Conservation (phyloP, 2,113 vertebrate species). For the Antechinus stuartii region DNA sequence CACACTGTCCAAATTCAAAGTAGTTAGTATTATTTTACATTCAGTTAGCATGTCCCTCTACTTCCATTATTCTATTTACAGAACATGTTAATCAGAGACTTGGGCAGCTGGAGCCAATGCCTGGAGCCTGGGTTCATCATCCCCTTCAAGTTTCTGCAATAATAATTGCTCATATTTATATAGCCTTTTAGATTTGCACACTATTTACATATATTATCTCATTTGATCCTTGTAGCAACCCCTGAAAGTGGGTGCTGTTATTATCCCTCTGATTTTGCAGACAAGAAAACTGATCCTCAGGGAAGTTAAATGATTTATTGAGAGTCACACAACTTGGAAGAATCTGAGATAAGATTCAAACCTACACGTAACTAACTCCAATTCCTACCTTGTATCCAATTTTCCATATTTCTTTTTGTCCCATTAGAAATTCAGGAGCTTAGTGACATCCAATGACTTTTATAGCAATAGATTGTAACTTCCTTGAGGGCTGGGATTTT, state of each 20-base stretch:
- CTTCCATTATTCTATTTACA: background rate
- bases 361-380: background rate
- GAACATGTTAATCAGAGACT: background rate
- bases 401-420: background rate
- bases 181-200: background rate
- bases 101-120: background rate
- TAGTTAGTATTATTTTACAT: background rate
- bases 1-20: background rate
- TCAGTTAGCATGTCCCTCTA: background rate
- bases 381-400: background rate
- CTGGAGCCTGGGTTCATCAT: background rate
- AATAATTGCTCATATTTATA: background rate
- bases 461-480: background rate
- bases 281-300: background rate
- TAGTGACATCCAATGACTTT: background rate
- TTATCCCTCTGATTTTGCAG: background rate
- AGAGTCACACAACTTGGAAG: background rate
- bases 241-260: background rate
- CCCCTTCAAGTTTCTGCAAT: background rate
- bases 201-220: background rate
- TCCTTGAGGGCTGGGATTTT: background rate
- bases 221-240: background rate
- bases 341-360: background rate
- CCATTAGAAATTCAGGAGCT: background rate
- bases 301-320: background rate